phyloP scores from a whole-genome alignment of 2,113 vertebrate genomes.

The Ameiurus melas region DNA sequence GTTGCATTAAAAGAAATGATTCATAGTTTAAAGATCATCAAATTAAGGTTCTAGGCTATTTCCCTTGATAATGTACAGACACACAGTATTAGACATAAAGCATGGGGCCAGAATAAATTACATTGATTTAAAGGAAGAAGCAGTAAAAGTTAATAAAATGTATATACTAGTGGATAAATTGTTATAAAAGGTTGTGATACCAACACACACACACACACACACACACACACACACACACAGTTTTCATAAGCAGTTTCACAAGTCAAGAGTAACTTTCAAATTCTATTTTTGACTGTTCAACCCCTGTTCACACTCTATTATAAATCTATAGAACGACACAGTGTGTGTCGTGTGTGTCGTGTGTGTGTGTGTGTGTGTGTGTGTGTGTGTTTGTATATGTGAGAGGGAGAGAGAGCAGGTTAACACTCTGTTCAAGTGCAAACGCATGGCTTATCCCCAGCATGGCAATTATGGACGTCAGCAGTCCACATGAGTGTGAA shows the following conservation, averaged over 20 bases:
- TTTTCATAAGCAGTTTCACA: conserved; percentile 22
- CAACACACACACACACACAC: conserved; percentile 20
- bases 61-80: not conserved
- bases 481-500: conserved; percentile 71
- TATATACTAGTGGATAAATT: not conserved
- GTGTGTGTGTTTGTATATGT: not conserved
- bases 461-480: conserved; percentile 73
- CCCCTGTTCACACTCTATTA: conserved; percentile 20
- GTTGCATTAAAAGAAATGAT: not conserved
- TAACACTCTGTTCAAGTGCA: conserved; percentile 71
- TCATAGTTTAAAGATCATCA: not conserved
- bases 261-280: conserved; percentile 42
- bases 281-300: conserved; percentile 33
- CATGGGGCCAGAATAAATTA: not conserved
- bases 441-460: conserved; percentile 72
- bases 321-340: conserved; percentile 29
- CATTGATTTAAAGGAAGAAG: not conserved
- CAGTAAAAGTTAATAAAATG: not conserved
- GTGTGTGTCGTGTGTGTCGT: conserved; percentile 26
- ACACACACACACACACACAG: not conserved
- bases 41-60: not conserved
- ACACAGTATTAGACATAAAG: not conserved
- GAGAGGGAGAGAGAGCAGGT: conserved; percentile 52
- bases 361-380: not conserved
- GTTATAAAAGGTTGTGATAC: too few species aligned